Evolutionary conservation across 2,113 vertebrate genomes (phyloP).

Genomic region (Pseudopipra pipra): DNA sequence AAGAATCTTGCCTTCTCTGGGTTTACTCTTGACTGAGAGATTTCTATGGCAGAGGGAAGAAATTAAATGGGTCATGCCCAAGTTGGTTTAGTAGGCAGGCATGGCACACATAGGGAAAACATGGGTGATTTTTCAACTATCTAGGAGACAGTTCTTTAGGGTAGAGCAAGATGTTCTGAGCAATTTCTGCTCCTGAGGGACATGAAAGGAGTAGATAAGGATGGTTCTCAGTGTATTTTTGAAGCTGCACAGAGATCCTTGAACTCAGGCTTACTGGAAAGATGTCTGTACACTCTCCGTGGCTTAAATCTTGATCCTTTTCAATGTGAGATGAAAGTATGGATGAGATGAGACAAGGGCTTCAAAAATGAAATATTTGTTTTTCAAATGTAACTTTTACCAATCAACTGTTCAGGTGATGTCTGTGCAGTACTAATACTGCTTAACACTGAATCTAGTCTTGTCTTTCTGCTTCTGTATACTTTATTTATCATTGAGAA

Average conservation of each 20-base stretch:
- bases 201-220: background rate
- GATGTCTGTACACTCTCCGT: background rate
- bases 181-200: background rate
- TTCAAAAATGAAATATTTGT: background rate
- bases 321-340: background rate
- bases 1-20: background rate
- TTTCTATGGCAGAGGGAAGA: background rate
- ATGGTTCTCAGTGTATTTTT: background rate
- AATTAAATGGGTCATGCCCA: background rate
- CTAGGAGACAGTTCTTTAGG: background rate
- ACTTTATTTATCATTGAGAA: background rate
- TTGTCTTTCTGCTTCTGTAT: background rate
- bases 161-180: background rate
- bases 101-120: background rate
- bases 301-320: background rate
- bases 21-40: background rate
- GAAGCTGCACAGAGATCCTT: background rate
- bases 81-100: background rate
- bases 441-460: background rate
- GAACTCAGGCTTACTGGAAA: background rate
- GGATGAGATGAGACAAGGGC: background rate
- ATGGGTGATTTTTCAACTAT: fast-evolving
- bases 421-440: background rate
- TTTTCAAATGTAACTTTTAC: background rate
- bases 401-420: background rate